Conservation (phyloP, 2,113 vertebrate genomes). For the Grammomys surdaster region DNA sequence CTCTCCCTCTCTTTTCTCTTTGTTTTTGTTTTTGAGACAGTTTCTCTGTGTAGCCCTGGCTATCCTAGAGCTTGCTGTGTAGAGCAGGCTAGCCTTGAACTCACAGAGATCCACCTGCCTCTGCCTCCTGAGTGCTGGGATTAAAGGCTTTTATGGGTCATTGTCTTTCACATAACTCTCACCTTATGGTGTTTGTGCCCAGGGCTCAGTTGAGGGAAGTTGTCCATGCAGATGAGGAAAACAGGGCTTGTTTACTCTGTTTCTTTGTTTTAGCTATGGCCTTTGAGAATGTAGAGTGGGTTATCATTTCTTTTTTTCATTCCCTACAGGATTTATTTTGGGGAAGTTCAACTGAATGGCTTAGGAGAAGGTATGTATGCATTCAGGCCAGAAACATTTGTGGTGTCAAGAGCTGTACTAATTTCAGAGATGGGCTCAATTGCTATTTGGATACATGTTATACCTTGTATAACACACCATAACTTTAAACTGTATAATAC, state of each 20-base stretch:
- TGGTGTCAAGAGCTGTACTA: neutral
- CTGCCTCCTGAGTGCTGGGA: neutral
- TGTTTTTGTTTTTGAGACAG: no score
- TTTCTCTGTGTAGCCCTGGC: neutral
- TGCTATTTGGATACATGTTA: neutral
- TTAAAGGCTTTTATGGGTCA: neutral
- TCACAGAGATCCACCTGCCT: neutral
- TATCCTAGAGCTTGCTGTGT: neutral
- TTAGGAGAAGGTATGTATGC: constrained; percentile 97
- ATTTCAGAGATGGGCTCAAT: neutral
- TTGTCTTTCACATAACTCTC: neutral
- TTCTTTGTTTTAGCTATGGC: neutral
- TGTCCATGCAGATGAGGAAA: neutral
- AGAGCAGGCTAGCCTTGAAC: neutral
- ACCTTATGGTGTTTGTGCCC: neutral
- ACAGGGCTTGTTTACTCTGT: constrained; percentile 9
- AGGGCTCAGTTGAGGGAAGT: neutral
- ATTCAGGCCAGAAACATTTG: constrained; percentile 25
- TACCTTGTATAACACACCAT: neutral
- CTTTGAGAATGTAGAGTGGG: constrained; percentile 30
- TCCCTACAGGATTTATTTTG: constrained; percentile 97
- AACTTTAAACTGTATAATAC: neutral
- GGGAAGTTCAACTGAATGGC: constrained; percentile 97
- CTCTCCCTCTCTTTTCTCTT: neutral
- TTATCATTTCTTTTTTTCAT: constrained; percentile 65